Conservation (phyloP, 53 echinoderm and acorn worm species). For the Holothuria leucospilota region DNA sequence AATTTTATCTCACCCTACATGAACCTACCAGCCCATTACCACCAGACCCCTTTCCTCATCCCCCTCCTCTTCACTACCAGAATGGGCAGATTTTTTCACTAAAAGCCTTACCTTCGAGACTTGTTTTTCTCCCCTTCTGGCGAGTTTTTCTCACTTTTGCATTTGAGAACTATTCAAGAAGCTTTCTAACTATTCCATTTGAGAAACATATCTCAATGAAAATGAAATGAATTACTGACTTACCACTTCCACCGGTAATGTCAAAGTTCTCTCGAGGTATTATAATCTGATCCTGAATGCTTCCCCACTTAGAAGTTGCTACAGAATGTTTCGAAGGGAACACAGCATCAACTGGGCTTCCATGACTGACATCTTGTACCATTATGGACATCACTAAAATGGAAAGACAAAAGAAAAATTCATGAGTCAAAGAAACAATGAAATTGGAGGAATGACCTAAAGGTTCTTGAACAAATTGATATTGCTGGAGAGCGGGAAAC, state of each 20-base stretch:
- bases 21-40: too few species aligned
- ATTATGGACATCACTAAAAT: constrained; percentile 43
- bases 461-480: background rate
- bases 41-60: too few species aligned
- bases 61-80: too few species aligned
- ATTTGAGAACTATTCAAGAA: too few species aligned
- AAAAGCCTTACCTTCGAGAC: too few species aligned
- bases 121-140: too few species aligned
- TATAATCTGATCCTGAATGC: constrained; percentile 34
- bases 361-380: constrained; percentile 52
- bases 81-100: too few species aligned
- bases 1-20: too few species aligned
- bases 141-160: too few species aligned
- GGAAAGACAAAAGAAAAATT: background rate
- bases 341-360: constrained; percentile 33
- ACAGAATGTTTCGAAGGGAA: constrained; percentile 27
- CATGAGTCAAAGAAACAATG: background rate
- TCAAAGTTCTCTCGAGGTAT: constrained; percentile 44
- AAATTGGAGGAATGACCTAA: background rate
- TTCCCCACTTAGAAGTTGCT: constrained; percentile 21
- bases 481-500: too few species aligned
- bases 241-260: background rate
- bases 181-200: too few species aligned
- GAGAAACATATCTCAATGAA: too few species aligned
- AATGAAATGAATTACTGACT: background rate